Evolutionary conservation across 2,797 vertebrate species (phyloP), one percentile per base, ranked within the genome.

Genomic region (Notoglanidium macrostoma): DNA sequence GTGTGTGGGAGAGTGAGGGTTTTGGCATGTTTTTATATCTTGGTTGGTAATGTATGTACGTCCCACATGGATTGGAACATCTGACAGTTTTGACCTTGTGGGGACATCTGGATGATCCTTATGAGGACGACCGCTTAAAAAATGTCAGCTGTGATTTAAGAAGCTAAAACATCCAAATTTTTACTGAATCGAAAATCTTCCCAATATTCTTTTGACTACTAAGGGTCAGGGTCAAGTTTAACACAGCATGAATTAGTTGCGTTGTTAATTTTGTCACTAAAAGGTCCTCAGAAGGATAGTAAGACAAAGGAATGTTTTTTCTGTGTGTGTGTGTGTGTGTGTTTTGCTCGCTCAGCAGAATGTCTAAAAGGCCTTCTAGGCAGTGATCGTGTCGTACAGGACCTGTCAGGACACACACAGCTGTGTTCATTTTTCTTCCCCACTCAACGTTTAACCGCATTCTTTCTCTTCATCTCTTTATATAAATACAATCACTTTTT

Each of bases 11-110:
- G 46, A 46, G 46, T 46, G 1, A 1, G 26, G 1, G 17, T 26
- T 1, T 77, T 29, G n/a, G 29, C 19, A 40, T 61, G 78, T 80
- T 80, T 46, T 80, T 80, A 19, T 44, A 80, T 61, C 78, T 46
- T 81, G 59, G 57, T 8, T 7, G n/a, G 10, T 5, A 29, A 7
- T 0, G 0, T 21, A 44, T 19, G 44, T 8, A 67, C 3, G 54
- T 77, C 14, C 12, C 49, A 10, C 49, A 55, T 35, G 77, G 72
- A 10, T 74, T 26, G 21, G 15, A 23, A 79, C 40, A 59, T 78
- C 7, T 3, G 3, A 78, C 14, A 23, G 21, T 61, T 80, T 59
- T 63, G 57, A 63, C 35, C 35, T 80, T 80, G 35, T 44, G 35
- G 26, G 57, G 79, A 81, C 78, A 46, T 63, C 44, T 81, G 57